Percentiles rank a stretch among this genome's conserved stretches.
Evolutionary conservation across 1,140 invertebrate species (phyloP).

Genomic region (Brachionus calyciflorus): DNA sequence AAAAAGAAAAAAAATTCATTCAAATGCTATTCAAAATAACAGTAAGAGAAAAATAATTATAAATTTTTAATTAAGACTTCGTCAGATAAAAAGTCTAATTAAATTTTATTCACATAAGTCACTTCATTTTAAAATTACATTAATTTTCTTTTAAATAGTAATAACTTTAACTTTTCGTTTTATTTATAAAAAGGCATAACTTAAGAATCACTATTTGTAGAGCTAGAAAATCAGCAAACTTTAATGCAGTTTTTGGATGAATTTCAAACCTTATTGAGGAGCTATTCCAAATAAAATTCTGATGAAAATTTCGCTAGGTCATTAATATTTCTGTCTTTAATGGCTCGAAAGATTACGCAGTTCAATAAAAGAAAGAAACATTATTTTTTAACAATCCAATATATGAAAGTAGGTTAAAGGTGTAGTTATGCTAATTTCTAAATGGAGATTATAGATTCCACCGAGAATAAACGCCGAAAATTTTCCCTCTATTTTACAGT

Average conservation of each 20-base stretch:
- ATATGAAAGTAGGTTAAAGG: background rate
- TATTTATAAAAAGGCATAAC: too few relatives aligned
- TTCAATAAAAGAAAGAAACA: background rate
- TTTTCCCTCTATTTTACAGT: too few relatives aligned
- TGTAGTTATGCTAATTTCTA: background rate
- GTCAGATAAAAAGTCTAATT: too few relatives aligned
- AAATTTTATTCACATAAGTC: too few relatives aligned
- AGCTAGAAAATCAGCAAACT: conserved; percentile 3
- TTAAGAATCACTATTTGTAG: background rate
- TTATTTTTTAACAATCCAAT: background rate
- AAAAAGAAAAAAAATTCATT: too few relatives aligned
- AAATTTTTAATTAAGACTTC: too few relatives aligned
- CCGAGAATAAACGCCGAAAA: background rate
- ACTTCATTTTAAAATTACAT: too few relatives aligned
- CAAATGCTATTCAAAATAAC: too few relatives aligned
- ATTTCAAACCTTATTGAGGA: background rate
- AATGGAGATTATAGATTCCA: background rate
- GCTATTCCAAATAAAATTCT: background rate
- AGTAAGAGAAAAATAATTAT: too few relatives aligned
- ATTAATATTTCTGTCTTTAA: too few relatives aligned
- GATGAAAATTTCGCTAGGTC: background rate
- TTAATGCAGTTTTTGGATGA: conserved; percentile 6
- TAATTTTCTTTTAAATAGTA: too few relatives aligned
- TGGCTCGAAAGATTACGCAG: background rate
- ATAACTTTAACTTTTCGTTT: too few relatives aligned